phyloP scores from a whole-genome alignment of 1,140 invertebrate species.

The Drosophila ficusphila region DNA sequence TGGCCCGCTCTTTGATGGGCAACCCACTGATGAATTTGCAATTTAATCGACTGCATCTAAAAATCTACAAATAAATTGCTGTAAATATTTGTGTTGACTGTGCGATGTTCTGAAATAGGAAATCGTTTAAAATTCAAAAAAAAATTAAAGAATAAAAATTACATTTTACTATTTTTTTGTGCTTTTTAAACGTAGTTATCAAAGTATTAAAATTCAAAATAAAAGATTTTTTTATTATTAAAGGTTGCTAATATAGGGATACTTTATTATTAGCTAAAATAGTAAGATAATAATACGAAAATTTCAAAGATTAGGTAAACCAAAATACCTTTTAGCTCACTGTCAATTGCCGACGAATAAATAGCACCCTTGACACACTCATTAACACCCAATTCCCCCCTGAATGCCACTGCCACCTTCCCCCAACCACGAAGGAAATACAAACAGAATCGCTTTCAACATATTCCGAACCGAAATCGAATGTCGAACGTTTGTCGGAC shows the following conservation, averaged over 20 bases:
- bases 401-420: neutral
- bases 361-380: constrained; percentile 59
- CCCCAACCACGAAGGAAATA: constrained; percentile 1
- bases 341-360: constrained; percentile 47
- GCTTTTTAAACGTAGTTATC: too few species aligned
- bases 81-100: constrained; percentile 18
- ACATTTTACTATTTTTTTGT: too few species aligned
- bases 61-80: constrained; percentile 61
- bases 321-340: neutral
- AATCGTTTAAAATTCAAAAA: too few species aligned
- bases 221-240: too few species aligned
- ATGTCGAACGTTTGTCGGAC: constrained; percentile 57
- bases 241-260: too few species aligned
- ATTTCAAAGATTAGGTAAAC: too few species aligned
- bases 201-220: too few species aligned
- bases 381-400: constrained; percentile 38
- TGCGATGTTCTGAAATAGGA: neutral
- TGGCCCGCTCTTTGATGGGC: constrained; percentile 52
- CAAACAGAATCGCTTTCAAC: constrained; percentile 43
- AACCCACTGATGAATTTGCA: constrained; percentile 52
- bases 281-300: too few species aligned
- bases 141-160: too few species aligned
- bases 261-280: too few species aligned
- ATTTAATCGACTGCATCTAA: constrained; percentile 65
- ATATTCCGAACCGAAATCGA: constrained; percentile 30